phyloP scores from a whole-genome alignment of 1,140 invertebrate species.

The Anadara kagoshimensis region DNA sequence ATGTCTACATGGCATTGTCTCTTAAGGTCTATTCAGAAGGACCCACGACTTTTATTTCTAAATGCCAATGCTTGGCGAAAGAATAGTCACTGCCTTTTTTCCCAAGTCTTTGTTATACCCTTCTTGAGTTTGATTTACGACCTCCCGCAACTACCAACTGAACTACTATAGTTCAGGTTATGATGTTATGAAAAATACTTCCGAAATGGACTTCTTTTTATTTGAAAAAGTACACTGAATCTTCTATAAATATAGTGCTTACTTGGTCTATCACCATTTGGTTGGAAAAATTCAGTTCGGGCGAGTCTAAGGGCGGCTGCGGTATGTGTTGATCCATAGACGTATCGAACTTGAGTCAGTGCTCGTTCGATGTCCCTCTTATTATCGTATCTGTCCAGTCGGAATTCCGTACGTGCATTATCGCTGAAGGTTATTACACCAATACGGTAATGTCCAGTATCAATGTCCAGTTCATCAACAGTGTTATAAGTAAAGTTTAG shows the following conservation, averaged over 20 bases:
- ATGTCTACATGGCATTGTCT: no score
- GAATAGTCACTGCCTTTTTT: no score
- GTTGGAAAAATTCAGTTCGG: constrained; percentile 49
- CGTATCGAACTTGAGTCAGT: constrained; percentile 47
- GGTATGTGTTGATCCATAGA: constrained; percentile 66
- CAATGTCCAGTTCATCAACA: constrained; percentile 58
- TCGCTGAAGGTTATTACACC: constrained; percentile 66
- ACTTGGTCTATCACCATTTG: constrained; percentile 60
- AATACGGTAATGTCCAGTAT: constrained; percentile 59
- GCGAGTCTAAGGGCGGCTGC: constrained; percentile 47
- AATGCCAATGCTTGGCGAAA: no score
- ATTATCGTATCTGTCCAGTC: constrained; percentile 54
- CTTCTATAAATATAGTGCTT: background rate
- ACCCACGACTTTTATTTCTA: no score
- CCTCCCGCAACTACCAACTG: no score
- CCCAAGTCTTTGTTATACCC: no score
- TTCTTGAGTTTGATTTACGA: no score
- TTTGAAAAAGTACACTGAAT: background rate
- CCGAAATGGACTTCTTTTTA: no score
- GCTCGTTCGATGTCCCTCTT: constrained; percentile 54
- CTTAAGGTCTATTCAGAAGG: no score
- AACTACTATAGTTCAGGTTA: no score
- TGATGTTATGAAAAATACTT: no score
- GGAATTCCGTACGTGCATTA: constrained; percentile 57
- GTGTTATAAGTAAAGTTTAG: constrained; percentile 60